Conservation (phyloP, 2,888 invertebrate genomes). For the Melikaiella ostensackeni region DNA sequence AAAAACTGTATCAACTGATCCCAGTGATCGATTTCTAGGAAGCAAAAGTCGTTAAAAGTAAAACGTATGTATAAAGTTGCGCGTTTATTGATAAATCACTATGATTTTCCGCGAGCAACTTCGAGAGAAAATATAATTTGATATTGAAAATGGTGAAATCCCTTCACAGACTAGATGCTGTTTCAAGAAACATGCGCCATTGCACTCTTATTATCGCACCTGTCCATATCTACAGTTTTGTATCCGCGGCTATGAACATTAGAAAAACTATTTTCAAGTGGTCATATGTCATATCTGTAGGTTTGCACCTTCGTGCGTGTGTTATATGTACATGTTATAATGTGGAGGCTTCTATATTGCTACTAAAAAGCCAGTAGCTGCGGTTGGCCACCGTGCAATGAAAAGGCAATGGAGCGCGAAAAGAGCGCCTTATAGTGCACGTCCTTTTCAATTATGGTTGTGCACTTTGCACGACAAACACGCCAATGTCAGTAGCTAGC, state of each 20-base stretch:
- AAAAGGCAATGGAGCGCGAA: conserved; percentile 39
- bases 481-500: background rate
- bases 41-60: background rate
- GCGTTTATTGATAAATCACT: background rate
- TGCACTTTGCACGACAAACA: conserved; percentile 41
- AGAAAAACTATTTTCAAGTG: conserved; percentile 44
- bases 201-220: conserved; percentile 41
- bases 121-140: conserved; percentile 1
- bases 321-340: background rate
- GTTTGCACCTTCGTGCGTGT: conserved; percentile 7
- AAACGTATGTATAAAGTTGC: background rate
- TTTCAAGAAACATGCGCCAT: conserved; percentile 15
- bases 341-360: conserved; percentile 1
- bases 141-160: conserved; percentile 17
- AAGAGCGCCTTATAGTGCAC: conserved; percentile 12
- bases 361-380: conserved; percentile 22
- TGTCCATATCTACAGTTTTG: conserved; percentile 36
- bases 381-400: conserved; percentile 21
- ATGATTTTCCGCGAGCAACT: conserved; percentile 17
- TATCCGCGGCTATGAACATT: conserved; percentile 7
- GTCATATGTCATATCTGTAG: conserved; percentile 41
- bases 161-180: conserved; percentile 13
- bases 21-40: background rate
- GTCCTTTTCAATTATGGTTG: conserved; percentile 27
- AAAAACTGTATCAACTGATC: conserved; percentile 26